These are phyloP conservation scores for Trachurus trachurus DNA, from an alignment of 2,797 vertebrate species.

Conservation along the genomic window DNA sequence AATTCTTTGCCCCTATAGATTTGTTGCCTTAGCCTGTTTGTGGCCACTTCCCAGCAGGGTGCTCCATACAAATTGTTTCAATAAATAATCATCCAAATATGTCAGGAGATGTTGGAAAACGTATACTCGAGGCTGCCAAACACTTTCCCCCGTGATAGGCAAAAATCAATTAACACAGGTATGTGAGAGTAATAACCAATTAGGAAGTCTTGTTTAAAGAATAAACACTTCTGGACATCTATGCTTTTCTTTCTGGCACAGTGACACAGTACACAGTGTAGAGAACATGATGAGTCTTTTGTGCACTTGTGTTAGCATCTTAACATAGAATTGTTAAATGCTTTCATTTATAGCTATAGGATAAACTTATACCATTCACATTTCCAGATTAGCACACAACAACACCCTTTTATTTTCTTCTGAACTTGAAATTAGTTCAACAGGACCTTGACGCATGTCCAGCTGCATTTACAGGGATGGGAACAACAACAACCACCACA, in stretches of 20 bases:
- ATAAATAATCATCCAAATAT: slow-evolving; percentile 59
- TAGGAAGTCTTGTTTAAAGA: neutral
- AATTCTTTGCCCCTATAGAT: slow-evolving; percentile 57
- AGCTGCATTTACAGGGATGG: slow-evolving; percentile 11
- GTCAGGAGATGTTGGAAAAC: slow-evolving; percentile 33
- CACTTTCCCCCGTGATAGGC: neutral
- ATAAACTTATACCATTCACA: no score
- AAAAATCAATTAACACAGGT: slow-evolving; percentile 20
- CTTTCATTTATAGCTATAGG: neutral
- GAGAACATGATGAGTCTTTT: neutral
- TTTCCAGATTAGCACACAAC: no score
- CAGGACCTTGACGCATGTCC: neutral
- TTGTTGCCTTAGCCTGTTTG: slow-evolving; percentile 47
- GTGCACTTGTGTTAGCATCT: neutral
- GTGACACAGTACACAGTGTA: neutral
- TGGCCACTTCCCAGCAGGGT: slow-evolving; percentile 35
- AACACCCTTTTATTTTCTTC: neutral
- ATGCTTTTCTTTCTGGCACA: neutral
- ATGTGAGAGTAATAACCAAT: slow-evolving; percentile 10
- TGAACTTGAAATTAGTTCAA: slow-evolving; percentile 7
- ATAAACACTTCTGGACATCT: neutral
- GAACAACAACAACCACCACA: slow-evolving; percentile 10
- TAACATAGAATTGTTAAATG: neutral
- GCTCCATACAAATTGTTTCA: slow-evolving; percentile 46
- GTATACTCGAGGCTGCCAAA: slow-evolving; percentile 14